Conservation (phyloP, 1,140 invertebrate genomes). For the Micrasema longulum region DNA sequence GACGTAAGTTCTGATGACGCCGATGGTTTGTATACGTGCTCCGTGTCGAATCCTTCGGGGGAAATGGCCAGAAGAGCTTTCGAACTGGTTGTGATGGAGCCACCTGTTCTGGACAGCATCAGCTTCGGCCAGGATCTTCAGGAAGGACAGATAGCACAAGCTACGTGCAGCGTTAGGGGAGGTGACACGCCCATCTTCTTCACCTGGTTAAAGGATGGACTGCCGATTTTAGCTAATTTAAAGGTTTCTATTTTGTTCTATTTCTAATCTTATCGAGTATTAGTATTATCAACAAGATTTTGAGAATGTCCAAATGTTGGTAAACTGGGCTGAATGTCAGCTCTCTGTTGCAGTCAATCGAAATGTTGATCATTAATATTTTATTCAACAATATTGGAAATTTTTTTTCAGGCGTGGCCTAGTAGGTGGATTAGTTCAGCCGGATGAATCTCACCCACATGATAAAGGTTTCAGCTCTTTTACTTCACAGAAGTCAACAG, state of each 20-base stretch:
- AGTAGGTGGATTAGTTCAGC: too few relatives aligned
- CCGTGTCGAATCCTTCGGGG: constrained; percentile 80
- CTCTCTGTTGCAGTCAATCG: too few relatives aligned
- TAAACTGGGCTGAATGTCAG: too few relatives aligned
- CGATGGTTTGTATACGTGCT: constrained; percentile 86
- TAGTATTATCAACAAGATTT: too few relatives aligned
- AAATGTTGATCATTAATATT: too few relatives aligned
- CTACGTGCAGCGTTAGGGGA: constrained; percentile 91
- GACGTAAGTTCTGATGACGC: constrained; percentile 75
- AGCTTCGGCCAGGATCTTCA: constrained; percentile 74
- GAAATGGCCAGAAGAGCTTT: constrained; percentile 79
- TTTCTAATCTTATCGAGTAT: constrained; percentile 12
- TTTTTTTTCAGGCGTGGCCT: too few relatives aligned
- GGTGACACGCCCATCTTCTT: constrained; percentile 92
- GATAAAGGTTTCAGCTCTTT: too few relatives aligned
- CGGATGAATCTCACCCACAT: too few relatives aligned
- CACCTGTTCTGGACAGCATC: constrained; percentile 74
- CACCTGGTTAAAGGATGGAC: constrained; percentile 88
- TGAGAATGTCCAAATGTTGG: too few relatives aligned
- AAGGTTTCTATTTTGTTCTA: constrained; percentile 70
- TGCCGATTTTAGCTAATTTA: constrained; percentile 74
- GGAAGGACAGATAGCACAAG: constrained; percentile 88
- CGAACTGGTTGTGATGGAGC: constrained; percentile 79
- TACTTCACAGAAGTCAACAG: too few relatives aligned
- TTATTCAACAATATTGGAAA: too few relatives aligned